These are phyloP conservation scores for Vicugna pacos DNA, from an alignment of 2,113 vertebrate species.

Conservation along the genomic window DNA sequence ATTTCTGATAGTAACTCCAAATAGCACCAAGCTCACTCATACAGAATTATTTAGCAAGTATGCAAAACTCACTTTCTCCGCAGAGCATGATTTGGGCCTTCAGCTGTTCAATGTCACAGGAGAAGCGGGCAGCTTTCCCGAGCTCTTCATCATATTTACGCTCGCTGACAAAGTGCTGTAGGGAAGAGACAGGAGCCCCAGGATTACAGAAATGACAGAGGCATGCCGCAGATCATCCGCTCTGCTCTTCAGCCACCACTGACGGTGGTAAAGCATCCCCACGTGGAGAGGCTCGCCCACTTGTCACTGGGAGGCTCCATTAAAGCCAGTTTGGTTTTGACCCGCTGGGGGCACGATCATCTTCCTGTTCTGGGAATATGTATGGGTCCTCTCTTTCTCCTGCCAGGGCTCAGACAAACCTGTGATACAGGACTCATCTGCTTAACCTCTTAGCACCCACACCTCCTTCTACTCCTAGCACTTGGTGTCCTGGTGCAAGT, in stretches of 20 bases:
- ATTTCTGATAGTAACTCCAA: constrained; percentile 18
- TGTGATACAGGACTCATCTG: not conserved
- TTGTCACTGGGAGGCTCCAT: not conserved
- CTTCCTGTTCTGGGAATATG: not conserved
- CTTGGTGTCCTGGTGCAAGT: not conserved
- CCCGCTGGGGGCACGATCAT: not conserved
- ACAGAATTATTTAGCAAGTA: constrained; percentile 44
- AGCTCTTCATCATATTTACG: constrained; percentile 91
- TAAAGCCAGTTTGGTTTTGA: too few species aligned
- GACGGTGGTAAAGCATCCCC: accelerated
- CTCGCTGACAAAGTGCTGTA: constrained; percentile 91
- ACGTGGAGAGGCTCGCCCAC: not conserved
- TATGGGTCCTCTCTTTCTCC: not conserved
- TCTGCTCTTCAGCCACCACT: not conserved
- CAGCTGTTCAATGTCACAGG: constrained; percentile 88
- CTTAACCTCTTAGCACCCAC: not conserved
- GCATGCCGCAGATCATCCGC: too few species aligned
- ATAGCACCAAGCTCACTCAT: not conserved
- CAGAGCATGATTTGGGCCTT: constrained; percentile 89
- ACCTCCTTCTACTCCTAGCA: not conserved
- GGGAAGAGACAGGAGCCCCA: constrained; percentile 33
- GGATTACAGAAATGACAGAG: not conserved
- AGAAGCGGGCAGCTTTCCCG: constrained; percentile 89
- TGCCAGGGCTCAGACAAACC: not conserved
- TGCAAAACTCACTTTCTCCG: constrained; percentile 89